Base-by-base conservation (phyloP, 2,113 vertebrate species). In the Phylloscopus whistleri region DNA sequence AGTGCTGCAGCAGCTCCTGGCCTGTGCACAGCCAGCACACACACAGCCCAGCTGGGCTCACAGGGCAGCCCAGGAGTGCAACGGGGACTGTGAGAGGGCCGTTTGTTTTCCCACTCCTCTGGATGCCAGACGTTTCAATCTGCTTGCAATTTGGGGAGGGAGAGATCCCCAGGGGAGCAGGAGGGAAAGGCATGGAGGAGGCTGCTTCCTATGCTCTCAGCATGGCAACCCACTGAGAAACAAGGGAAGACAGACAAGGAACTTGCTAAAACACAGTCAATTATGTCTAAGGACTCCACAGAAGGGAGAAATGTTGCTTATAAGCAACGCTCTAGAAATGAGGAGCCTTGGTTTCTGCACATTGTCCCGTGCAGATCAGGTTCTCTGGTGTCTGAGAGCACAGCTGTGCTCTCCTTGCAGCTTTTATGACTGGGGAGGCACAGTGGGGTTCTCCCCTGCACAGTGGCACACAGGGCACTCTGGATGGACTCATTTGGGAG, bases 91-190 rank as follows among this genome's bases (percentile, higher is more conserved):
- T 11, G 69, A 94, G 74, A 67, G 28, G 80, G 27, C n/a, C 70
- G 59, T 85, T 94, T 94, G 78, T 87, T 93, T 94, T 93, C 90
- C 84, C 84, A 39, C 84, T 97, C 73, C 68, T 76, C 70, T 83
- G 91, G 28, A 95, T 76, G 78, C 94, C 79, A 88, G 89, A 87
- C 60, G 0, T 56, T 75, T 93, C 86, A 74, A 69, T 95, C 94
- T 95, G 93, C 72, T 82, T 75, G 93, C 76, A 72, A 14, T 89
- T 78, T 93, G 79, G 84, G 73, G 60, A 87, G 60, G 39, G 91
- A 90, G 69, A 43, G 51, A 89, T 81, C 77, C 91, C 59, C 51
- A 8, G 41, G 80, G 72, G 67, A 93, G 62, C 64, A 90, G 28
- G 48, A 87, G 55, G 48, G 76, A 78, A 87, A 55, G 72, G 69